Conservation (phyloP, 2,797 vertebrate genomes). For the Synaphobranchus kaupii region DNA sequence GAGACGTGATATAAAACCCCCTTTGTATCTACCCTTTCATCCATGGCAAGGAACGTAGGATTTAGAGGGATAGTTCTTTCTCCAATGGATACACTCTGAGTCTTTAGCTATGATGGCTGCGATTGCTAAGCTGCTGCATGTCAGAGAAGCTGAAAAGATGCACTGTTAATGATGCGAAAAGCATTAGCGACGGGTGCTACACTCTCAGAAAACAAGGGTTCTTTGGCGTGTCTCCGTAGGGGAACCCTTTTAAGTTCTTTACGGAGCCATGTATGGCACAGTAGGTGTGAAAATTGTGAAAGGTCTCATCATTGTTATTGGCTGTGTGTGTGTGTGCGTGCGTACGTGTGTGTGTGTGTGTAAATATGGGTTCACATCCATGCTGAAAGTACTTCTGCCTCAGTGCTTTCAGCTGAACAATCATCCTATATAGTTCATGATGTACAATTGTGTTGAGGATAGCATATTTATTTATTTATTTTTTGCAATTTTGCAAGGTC, state of each 20-base stretch:
- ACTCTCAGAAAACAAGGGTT: neutral
- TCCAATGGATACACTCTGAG: neutral
- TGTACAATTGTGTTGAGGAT: no score
- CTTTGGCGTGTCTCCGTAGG: neutral
- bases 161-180: neutral
- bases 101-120: neutral
- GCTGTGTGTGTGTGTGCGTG: neutral
- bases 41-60: neutral
- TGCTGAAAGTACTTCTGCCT: neutral
- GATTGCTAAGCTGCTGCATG: neutral
- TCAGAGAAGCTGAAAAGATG: neutral
- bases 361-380: neutral
- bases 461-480: neutral
- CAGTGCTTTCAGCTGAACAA: neutral
- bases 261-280: no score
- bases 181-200: neutral
- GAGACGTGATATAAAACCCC: neutral
- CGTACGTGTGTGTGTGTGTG: neutral
- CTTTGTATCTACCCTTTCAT: no score
- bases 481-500: neutral
- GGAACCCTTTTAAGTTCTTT: neutral
- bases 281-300: no score
- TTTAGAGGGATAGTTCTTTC: neutral
- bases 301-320: neutral
- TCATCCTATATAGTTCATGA: neutral